Evolutionary conservation across 2,888 invertebrate species (phyloP), one percentile per base, ranked within the genome.

Genomic region (Chironomus riparius): DNA sequence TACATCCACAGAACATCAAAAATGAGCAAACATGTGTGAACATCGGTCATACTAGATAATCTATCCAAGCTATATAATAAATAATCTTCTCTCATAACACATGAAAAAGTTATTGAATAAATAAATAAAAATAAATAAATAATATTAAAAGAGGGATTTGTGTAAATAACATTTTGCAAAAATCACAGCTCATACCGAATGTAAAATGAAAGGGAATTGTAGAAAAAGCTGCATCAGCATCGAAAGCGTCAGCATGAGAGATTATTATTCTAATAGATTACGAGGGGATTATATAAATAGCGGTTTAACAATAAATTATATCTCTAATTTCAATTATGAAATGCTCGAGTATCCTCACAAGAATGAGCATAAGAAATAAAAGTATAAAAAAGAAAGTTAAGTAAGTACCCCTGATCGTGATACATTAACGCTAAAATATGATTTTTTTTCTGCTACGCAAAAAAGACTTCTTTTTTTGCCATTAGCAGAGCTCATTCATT

Each of bases 131-230:
- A 50, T 65, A 65, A 65, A 65, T 24, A 65, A 65, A 24, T 24
- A 24, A 21, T 24, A 21, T 12, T n/a, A 21, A 21, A 24, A 65
- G 12, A 65, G 21, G 21, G 21, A 24, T 65, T 65, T 65, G 65
- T 65, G 65, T 50, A 71, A 71, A 47, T 56, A 71, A 71, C 65
- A 65, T 65, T 65, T 68, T 74, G 62, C 72, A 48, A 68, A 38
- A 68, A 74, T 74, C 74, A 74, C 74, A 74, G 74, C 74, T 74
- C 74, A 68, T 61, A 74, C 74, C 74, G 65, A 65, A 65, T 65
- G 65, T 65, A 22, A 24, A 22, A 22, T 65, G 24, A 65, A 18
- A 65, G 24, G n/a, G 21, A 15, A 18, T 7, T 13, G 50, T 15
- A 50, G 4, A 56, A 56, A 4, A 10, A 56, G 15, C 18, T 56